Conservation (phyloP, 2,888 invertebrate genomes). For the Bugula neritina region DNA sequence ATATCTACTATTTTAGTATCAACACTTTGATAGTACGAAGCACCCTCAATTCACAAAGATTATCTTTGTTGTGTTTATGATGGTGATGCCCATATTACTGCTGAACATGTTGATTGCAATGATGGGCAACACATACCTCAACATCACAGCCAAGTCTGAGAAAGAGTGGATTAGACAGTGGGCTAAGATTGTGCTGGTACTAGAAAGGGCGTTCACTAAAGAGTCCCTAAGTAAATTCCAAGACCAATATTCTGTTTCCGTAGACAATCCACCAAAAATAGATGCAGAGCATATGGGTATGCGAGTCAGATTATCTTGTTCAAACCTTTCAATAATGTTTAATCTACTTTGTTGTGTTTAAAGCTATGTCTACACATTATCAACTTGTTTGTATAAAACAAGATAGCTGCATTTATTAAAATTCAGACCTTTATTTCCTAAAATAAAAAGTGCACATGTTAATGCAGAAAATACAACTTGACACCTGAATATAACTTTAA, state of each 20-base stretch:
- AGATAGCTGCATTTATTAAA: too few species aligned
- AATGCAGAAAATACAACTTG: too few species aligned
- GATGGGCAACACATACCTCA: constrained; percentile 99
- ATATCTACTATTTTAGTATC: constrained; percentile 72
- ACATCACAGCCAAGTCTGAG: constrained; percentile 94
- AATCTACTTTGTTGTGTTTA: too few species aligned
- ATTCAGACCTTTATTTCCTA: too few species aligned
- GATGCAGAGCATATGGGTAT: constrained; percentile 62
- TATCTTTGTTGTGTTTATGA: constrained; percentile 96
- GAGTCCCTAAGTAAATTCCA: constrained; percentile 83
- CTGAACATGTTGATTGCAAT: constrained; percentile 98
- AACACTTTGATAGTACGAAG: constrained; percentile 79
- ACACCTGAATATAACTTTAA: too few species aligned
- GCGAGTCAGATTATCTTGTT: too few species aligned
- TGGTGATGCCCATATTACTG: constrained; percentile 89
- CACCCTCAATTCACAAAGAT: constrained; percentile 88
- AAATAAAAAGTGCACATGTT: too few species aligned
- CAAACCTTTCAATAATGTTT: too few species aligned
- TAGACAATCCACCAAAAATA: constrained; percentile 58
- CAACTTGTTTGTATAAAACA: too few species aligned
- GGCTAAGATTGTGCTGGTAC: constrained; percentile 95
- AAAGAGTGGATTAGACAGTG: constrained; percentile 94
- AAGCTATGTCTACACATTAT: too few species aligned
- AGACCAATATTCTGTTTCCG: constrained; percentile 87
- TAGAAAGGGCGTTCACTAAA: constrained; percentile 87